Conservation (phyloP, 1,140 invertebrate genomes). For the Trichomalopsis sarcophagae region DNA sequence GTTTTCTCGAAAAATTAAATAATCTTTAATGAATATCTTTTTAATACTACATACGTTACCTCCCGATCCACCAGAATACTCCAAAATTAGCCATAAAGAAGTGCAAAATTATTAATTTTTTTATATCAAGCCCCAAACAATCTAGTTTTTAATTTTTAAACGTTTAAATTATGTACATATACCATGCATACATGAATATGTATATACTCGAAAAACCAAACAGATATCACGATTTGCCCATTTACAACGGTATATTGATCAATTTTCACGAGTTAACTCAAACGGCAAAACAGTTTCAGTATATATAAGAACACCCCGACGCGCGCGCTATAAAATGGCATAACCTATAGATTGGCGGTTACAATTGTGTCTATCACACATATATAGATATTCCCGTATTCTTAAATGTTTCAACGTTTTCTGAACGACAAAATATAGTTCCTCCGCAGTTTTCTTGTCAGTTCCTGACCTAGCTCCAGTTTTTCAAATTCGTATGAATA, state of each 20-base stretch:
- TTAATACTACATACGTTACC: too few species aligned
- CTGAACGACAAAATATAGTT: too few species aligned
- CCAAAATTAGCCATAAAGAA: background rate
- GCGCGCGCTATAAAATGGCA: background rate
- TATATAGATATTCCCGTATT: too few species aligned
- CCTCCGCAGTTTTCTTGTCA: background rate
- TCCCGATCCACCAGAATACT: background rate
- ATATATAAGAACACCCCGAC: background rate
- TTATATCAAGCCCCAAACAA: too few species aligned
- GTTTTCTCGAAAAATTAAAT: too few species aligned
- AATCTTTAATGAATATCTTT: too few species aligned
- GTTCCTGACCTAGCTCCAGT: background rate
- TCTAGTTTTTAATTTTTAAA: background rate
- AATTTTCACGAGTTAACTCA: background rate
- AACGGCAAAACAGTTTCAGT: background rate
- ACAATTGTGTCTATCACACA: background rate
- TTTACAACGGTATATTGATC: background rate
- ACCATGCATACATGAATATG: too few species aligned
- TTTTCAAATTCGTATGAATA: background rate
- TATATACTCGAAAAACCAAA: too few species aligned
- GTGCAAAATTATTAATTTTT: too few species aligned
- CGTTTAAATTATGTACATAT: too few species aligned
- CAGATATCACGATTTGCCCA: too few species aligned
- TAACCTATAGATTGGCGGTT: background rate
- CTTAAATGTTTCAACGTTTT: too few species aligned